Evolutionary conservation across 2,797 vertebrate genomes (phyloP).

Genomic region (Alectoris magna): DNA sequence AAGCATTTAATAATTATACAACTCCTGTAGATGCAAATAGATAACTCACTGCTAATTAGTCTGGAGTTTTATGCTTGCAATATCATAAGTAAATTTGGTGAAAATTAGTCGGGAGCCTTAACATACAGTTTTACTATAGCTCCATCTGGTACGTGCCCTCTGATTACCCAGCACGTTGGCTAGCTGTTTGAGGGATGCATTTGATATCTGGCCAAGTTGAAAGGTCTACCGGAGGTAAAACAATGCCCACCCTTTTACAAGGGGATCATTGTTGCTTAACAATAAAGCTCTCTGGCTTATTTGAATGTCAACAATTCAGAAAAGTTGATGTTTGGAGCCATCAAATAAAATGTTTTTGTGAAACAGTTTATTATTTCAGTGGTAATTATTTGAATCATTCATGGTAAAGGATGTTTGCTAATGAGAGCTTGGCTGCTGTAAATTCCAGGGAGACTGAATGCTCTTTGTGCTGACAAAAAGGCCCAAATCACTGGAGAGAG

Average conservation of each 20-base stretch:
- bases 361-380: constrained; percentile 90
- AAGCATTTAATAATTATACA: constrained; percentile 79
- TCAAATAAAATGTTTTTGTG: constrained; percentile 91
- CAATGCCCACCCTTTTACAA: constrained; percentile 86
- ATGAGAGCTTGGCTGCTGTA: constrained; percentile 88
- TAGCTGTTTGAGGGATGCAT: constrained; percentile 78
- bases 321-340: constrained; percentile 88
- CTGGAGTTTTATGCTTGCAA: constrained; percentile 76
- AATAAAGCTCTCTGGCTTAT: constrained; percentile 85
- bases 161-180: constrained; percentile 81
- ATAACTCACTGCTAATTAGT: constrained; percentile 81
- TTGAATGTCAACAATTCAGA: constrained; percentile 89
- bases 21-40: constrained; percentile 75
- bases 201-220: constrained; percentile 84
- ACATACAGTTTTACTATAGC: constrained; percentile 79
- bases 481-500: constrained; percentile 88
- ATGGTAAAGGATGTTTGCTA: constrained; percentile 91
- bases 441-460: constrained; percentile 88
- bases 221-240: constrained; percentile 86
- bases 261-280: constrained; percentile 82
- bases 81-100: constrained; percentile 78
- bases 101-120: constrained; percentile 78
- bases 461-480: constrained; percentile 94
- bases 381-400: constrained; percentile 93
- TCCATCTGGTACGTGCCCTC: constrained; percentile 82